Base-by-base conservation (phyloP, 2,113 vertebrate genomes). In the Lepus europaeus region DNA sequence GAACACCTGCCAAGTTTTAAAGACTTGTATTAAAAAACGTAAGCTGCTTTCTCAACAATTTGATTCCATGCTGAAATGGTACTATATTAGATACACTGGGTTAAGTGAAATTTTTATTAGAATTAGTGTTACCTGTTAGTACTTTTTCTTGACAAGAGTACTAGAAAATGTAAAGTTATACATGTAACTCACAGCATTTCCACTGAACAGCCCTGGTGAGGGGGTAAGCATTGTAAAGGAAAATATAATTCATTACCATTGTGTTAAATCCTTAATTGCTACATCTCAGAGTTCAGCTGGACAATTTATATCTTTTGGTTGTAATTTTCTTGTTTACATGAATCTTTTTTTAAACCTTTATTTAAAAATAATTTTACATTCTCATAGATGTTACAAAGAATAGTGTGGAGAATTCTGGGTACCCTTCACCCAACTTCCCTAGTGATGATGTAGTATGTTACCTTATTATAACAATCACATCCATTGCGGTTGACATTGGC, bases 261-360 rank as follows among this genome's bases (percentile, higher is more conserved):
- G 20, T 90, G 56, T 56, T 27, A 80, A 84, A 81, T 70, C 9
- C 5, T 6, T 70, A 27, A 51, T 89, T 93, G 69, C 19, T 12
- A 53, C 5, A 96, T 73, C 13, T 88, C 27, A 27, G 27, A 36
- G n/a, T 93, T 86, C 86, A 87, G 49, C 9, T 63, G 63, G 80
- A 68, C 7, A 29, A 0, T 63, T 63, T 68, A 36, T 82, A 86
- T 85, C 22, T 56, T 91, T 78, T 82, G 49, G 73, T 64, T 45
- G 9, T 20, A 49, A 80, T 85, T 72, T 88, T 95, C 51, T 70
- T 39, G 39, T 74, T 70, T 31, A 8, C 3, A 1, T 68, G 59
- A 25, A 14, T 72, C 25, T 81, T 86, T 93, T 51, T 27, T 51
- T 29, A 61, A 70, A 6, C 6, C 16, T 36, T 90, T 49, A 61